These are phyloP conservation scores for Drosophila pseudotakahashii DNA, from an alignment of 2,888 invertebrate species.

Conservation along the genomic window DNA sequence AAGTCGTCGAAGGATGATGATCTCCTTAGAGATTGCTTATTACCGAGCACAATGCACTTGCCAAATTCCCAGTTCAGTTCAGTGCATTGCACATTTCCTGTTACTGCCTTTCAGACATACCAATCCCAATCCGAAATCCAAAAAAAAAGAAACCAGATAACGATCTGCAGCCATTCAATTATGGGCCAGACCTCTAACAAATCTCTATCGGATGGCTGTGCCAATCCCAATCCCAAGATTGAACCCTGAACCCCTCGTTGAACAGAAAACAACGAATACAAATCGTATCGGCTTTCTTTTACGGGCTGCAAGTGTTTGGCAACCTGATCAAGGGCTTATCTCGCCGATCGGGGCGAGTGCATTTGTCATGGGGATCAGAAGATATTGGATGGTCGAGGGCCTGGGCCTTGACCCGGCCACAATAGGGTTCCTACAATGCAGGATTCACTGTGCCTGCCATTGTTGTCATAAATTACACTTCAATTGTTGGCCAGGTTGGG, in stretches of 20 bases:
- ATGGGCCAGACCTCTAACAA: conserved; percentile 26
- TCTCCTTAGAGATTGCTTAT: conserved; percentile 45
- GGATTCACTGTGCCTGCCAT: conserved; percentile 44
- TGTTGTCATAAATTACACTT: conserved; percentile 79
- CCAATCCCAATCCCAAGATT: conserved; percentile 38
- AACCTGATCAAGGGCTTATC: conserved; percentile 78
- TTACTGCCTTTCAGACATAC: conserved; percentile 4
- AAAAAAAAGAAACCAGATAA: conserved; percentile 8
- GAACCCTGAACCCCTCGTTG: conserved; percentile 23
- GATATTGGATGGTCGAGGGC: conserved; percentile 43
- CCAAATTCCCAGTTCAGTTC: conserved; percentile 30
- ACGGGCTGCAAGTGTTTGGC: conserved; percentile 64
- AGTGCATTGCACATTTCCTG: conserved; percentile 47
- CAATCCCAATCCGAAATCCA: conserved; percentile 6
- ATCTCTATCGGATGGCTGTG: conserved; percentile 38
- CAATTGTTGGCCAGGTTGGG: conserved; percentile 61
- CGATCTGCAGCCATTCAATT: conserved; percentile 44
- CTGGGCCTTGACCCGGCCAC: conserved; percentile 43
- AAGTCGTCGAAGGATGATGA: conserved; percentile 49
- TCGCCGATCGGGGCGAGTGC: conserved; percentile 61
- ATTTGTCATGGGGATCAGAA: conserved; percentile 71
- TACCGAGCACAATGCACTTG: conserved; percentile 30
- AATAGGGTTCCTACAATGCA: conserved; percentile 20
- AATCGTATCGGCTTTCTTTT: conserved; percentile 57
- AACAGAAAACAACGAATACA: conserved; percentile 23